Evolutionary conservation across 2,888 invertebrate genomes (phyloP).

Genomic region (Melitaea athalia): DNA sequence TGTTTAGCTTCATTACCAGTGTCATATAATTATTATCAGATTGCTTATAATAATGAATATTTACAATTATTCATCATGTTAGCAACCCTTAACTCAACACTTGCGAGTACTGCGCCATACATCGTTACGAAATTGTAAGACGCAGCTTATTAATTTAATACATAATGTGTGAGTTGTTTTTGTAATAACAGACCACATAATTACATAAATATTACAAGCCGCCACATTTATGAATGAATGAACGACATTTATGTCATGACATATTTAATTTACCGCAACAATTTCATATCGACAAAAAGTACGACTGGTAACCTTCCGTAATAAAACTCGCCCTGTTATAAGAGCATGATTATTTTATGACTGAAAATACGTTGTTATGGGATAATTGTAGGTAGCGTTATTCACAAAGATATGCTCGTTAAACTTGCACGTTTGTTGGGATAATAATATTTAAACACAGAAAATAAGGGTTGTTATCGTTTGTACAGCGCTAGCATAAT

Average conservation of each 20-base stretch:
- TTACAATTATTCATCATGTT: too few relatives aligned
- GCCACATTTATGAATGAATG: neutral
- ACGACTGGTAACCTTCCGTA: slow-evolving; percentile 24
- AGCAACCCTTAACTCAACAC: too few relatives aligned
- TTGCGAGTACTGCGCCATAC: too few relatives aligned
- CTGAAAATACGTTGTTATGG: slow-evolving; percentile 17
- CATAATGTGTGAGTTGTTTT: too few relatives aligned
- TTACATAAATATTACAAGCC: neutral
- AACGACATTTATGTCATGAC: neutral
- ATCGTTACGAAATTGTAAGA: too few relatives aligned
- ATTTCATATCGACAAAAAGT: slow-evolving; percentile 13
- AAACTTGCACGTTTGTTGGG: neutral
- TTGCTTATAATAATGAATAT: too few relatives aligned
- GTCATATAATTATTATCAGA: too few relatives aligned
- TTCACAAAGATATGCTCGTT: slow-evolving; percentile 13
- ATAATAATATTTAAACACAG: slow-evolving; percentile 1
- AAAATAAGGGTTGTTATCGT: slow-evolving; percentile 15
- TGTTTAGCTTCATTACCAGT: too few relatives aligned
- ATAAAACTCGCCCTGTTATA: slow-evolving; percentile 21
- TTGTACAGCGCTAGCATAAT: slow-evolving; percentile 6
- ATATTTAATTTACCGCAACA: slow-evolving; percentile 7
- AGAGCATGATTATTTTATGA: slow-evolving; percentile 22
- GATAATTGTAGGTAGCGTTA: slow-evolving; percentile 12
- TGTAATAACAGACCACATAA: neutral
- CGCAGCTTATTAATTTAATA: too few relatives aligned